Evolutionary conservation across 2,888 invertebrate species (phyloP).

Genomic region (Caenorhabditis plicata): DNA sequence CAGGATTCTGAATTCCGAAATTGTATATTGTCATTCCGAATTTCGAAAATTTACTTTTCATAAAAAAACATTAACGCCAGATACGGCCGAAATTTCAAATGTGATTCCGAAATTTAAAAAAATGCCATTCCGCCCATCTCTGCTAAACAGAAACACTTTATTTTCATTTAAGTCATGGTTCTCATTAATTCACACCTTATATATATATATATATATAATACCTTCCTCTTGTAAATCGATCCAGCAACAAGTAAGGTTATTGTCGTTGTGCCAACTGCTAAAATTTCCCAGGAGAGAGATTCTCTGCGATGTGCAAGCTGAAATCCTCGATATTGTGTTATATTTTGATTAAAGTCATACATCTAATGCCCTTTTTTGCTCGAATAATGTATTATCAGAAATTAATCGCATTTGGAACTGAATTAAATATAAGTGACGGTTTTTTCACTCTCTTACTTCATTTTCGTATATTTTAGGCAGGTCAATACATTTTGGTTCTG

Average conservation of each 20-base stretch:
- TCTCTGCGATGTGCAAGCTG: slow-evolving; percentile 36
- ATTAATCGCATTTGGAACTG: slow-evolving; percentile 38
- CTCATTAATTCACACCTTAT: no score
- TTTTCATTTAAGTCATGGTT: no score
- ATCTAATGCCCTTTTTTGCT: slow-evolving; percentile 32
- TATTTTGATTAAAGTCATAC: slow-evolving; percentile 14
- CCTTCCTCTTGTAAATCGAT: slow-evolving; percentile 39
- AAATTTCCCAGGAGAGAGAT: slow-evolving; percentile 42
- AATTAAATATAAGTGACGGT: slow-evolving; percentile 1
- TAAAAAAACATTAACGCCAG: no score
- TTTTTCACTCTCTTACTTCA: slow-evolving; percentile 10
- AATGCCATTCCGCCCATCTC: no score
- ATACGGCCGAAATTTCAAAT: no score
- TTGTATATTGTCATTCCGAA: no score
- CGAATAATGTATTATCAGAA: slow-evolving; percentile 34
- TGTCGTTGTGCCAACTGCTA: slow-evolving; percentile 42
- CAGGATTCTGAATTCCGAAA: no score
- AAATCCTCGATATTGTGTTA: slow-evolving; percentile 7
- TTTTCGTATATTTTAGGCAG: slow-evolving; percentile 21
- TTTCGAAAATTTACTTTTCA: no score
- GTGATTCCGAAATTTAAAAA: no score
- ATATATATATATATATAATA: no score
- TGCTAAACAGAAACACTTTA: no score
- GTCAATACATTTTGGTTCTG: no score
- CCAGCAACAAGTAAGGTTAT: slow-evolving; percentile 34